Percentiles rank a stretch among this genome's conserved stretches.
phyloP scores from a whole-genome alignment of 2,113 vertebrate genomes.

The Phrynocephalus versicolor region DNA sequence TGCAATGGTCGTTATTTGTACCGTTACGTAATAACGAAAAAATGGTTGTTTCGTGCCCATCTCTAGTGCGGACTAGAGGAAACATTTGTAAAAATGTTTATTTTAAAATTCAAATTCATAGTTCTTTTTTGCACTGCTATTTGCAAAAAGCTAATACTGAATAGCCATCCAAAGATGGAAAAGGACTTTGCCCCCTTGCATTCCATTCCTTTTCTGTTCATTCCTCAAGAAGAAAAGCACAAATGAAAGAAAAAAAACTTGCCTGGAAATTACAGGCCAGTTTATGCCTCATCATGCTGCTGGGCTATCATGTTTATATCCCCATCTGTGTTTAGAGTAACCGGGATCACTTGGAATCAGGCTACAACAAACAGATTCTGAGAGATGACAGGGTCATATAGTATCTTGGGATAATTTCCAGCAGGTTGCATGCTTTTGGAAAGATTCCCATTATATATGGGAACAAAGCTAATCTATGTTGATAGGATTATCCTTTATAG shows the following conservation, averaged over 20 bases:
- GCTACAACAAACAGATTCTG: not conserved
- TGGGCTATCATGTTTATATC: not conserved
- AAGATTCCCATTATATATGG: not conserved
- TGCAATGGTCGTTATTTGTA: no score
- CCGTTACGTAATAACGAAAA: no score
- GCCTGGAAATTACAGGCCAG: not conserved
- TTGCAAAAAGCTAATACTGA: not conserved
- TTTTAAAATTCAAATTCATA: not conserved
- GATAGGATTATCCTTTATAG: constrained; percentile 5
- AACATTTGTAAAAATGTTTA: no score
- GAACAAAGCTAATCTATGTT: constrained; percentile 17
- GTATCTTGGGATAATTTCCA: constrained; percentile 4
- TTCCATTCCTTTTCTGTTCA: not conserved
- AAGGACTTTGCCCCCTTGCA: not conserved
- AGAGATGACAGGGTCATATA: not conserved
- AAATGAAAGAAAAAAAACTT: not conserved
- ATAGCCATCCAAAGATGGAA: not conserved
- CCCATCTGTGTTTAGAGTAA: not conserved
- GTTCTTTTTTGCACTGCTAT: not conserved
- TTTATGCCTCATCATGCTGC: not conserved
- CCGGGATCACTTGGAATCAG: not conserved
- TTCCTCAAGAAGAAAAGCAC: not conserved
- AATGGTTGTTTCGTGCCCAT: no score
- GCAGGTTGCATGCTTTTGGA: constrained; percentile 12
- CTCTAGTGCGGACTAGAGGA: no score